These are phyloP conservation scores for Carabus problematicus DNA, from an alignment of 2,888 invertebrate species.

Conservation along the genomic window DNA sequence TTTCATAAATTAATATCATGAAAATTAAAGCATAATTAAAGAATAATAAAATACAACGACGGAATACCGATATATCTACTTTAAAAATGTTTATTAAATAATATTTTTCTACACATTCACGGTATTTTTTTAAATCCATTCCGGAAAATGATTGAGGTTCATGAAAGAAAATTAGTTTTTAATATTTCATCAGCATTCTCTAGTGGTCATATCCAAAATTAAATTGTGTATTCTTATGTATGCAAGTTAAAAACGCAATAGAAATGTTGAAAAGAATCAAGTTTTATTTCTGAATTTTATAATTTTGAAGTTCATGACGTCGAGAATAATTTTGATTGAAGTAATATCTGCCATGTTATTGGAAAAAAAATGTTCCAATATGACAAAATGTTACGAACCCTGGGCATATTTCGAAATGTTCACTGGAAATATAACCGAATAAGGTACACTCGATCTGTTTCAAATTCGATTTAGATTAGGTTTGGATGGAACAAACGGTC, in stretches of 20 bases:
- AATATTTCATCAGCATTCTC: conserved; percentile 21
- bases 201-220: not conserved
- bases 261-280: too few relatives aligned
- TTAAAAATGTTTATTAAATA: too few relatives aligned
- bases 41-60: too few relatives aligned
- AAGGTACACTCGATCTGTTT: conserved; percentile 35
- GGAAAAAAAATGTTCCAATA: too few relatives aligned
- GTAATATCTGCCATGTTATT: too few relatives aligned
- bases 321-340: too few relatives aligned
- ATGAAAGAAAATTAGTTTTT: conserved; percentile 17
- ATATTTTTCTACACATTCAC: too few relatives aligned
- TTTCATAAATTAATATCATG: too few relatives aligned
- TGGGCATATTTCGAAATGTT: not conserved
- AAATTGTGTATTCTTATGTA: not conserved
- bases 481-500: conserved; percentile 28
- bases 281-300: too few relatives aligned
- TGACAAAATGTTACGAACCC: not conserved
- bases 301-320: too few relatives aligned
- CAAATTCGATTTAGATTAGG: conserved; percentile 40
- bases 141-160: conserved; percentile 20
- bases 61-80: too few relatives aligned
- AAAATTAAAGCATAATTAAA: too few relatives aligned
- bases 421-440: conserved; percentile 24
- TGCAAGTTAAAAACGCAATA: not conserved
- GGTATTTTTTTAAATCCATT: conserved; percentile 21